These are phyloP conservation scores for Galago senegalensis DNA, from an alignment of 2,797 vertebrate species.

Conservation along the genomic window DNA sequence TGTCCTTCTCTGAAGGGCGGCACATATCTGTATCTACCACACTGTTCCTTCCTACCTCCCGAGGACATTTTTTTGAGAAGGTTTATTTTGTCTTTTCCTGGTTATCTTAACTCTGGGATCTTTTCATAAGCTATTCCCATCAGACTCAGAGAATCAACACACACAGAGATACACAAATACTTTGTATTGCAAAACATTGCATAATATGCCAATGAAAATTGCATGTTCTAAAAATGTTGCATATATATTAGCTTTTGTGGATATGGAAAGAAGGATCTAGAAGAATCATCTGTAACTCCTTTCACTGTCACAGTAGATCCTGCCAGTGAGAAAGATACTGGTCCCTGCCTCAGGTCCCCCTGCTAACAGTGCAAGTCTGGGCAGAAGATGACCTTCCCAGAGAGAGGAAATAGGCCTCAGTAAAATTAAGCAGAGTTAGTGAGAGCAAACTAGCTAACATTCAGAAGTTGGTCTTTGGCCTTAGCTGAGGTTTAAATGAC, in stretches of 20 bases:
- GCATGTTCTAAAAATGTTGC: neutral
- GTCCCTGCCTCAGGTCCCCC: neutral
- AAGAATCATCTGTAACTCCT: neutral
- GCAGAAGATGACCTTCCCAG: neutral
- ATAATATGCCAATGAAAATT: neutral
- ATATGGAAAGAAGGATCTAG: neutral
- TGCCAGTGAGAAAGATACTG: neutral
- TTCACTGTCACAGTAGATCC: neutral
- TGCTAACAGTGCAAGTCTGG: neutral
- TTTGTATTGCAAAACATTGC: neutral
- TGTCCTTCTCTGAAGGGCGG: neutral
- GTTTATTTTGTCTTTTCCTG: neutral
- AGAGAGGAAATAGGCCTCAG: neutral
- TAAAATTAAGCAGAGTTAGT: neutral
- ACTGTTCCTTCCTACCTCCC: neutral
- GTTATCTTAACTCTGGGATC: neutral
- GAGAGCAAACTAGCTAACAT: neutral
- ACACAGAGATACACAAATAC: neutral
- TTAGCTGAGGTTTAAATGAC: constrained; percentile 34
- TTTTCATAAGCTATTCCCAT: neutral
- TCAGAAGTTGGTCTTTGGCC: neutral
- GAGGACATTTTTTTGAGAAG: neutral
- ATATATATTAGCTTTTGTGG: neutral
- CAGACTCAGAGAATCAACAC: neutral
- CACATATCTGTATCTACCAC: neutral